phyloP scores from a whole-genome alignment of 1,140 invertebrate genomes.

The Mamestra configurata region DNA sequence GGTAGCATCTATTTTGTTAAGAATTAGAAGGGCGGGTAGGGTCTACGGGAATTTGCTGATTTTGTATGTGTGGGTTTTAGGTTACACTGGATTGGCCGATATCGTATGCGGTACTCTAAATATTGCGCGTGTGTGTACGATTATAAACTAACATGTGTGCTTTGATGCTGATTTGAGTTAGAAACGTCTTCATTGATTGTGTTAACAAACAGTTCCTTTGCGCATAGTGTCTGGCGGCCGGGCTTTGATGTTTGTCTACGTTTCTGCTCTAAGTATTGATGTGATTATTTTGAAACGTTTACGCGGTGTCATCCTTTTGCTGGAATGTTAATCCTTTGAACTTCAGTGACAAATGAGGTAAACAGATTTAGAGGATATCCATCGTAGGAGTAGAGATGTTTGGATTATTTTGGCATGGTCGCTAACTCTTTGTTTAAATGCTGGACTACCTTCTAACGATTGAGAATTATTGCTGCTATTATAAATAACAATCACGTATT shows the following conservation, averaged over 20 bases:
- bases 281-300: constrained; percentile 63
- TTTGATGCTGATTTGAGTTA: constrained; percentile 46
- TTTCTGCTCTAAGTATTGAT: constrained; percentile 57
- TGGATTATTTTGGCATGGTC: constrained; percentile 7
- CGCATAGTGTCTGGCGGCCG: constrained; percentile 65
- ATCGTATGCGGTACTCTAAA: constrained; percentile 17
- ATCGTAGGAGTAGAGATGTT: background rate
- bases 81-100: constrained; percentile 29
- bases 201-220: constrained; percentile 76
- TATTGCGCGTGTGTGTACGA: constrained; percentile 25
- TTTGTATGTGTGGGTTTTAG: constrained; percentile 37
- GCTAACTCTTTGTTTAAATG: background rate
- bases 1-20: constrained; percentile 25
- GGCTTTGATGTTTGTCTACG: constrained; percentile 76
- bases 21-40: constrained; percentile 33
- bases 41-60: constrained; percentile 9
- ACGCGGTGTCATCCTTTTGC: constrained; percentile 48
- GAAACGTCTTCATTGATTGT: constrained; percentile 73
- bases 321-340: constrained; percentile 47
- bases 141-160: constrained; percentile 51
- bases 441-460: background rate
- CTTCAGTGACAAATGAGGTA: constrained; percentile 48
- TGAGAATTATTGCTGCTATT: background rate
- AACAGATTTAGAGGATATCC: constrained; percentile 42
- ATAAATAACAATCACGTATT: background rate